Evolutionary conservation across 2,113 vertebrate species (phyloP).

Genomic region (Lichenostomus cassidix): DNA sequence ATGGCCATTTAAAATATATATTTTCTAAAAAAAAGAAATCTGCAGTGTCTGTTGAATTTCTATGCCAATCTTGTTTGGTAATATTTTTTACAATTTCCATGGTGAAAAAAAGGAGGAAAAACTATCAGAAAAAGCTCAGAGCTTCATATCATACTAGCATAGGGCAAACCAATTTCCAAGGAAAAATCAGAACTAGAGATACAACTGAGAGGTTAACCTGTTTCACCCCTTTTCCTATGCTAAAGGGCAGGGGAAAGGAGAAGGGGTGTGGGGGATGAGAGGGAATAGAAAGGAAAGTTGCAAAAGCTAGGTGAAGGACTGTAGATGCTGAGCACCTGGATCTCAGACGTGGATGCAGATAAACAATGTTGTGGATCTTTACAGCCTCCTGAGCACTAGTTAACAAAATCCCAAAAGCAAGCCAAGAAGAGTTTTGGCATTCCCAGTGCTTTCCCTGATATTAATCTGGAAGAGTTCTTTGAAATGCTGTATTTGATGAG

Average conservation of each 20-base stretch:
- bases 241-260: background rate
- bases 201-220: background rate
- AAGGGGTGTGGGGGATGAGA: background rate
- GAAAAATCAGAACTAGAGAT: background rate
- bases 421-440: background rate
- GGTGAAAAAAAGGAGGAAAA: no score
- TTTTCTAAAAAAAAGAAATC: background rate
- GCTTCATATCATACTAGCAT: background rate
- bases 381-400: background rate
- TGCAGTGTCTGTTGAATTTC: background rate
- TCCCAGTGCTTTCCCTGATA: background rate
- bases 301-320: background rate
- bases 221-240: background rate
- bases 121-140: background rate
- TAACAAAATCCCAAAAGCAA: background rate
- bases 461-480: background rate
- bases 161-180: background rate
- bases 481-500: background rate
- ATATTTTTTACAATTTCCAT: background rate
- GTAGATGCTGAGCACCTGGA: rapidly evolving
- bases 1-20: background rate
- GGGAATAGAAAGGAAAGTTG: background rate
- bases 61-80: background rate
- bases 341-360: background rate
- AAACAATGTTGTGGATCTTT: rapidly evolving